Conservation (phyloP, 2,888 invertebrate genomes). For the Cataglyphis livida region DNA sequence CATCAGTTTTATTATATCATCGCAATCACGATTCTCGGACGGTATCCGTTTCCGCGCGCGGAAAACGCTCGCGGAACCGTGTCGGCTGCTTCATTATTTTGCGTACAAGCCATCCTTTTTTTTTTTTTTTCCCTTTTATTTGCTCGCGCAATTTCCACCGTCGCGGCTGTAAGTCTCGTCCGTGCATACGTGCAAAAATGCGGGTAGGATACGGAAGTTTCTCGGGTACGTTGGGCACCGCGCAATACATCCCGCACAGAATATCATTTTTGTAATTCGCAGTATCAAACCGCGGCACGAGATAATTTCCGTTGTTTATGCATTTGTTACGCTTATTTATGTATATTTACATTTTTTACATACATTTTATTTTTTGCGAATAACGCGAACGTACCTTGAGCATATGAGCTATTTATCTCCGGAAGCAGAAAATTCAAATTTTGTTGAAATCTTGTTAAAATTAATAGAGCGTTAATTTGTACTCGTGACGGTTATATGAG, state of each 20-base stretch:
- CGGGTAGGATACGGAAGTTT: neutral
- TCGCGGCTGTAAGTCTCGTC: conserved; percentile 34
- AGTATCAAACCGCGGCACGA: conserved; percentile 10
- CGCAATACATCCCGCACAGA: conserved; percentile 23
- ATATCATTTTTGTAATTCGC: conserved; percentile 15
- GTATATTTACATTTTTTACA: neutral
- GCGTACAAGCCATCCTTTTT: conserved; percentile 27
- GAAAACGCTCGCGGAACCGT: conserved; percentile 15
- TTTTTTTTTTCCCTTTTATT: neutral
- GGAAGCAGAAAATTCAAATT: conserved; percentile 4
- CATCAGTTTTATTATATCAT: conserved; percentile 14
- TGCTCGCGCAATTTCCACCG: conserved; percentile 30
- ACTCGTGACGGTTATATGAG: neutral
- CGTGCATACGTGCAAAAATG: conserved; percentile 39
- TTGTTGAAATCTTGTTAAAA: conserved; percentile 2
- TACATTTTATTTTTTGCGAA: conserved; percentile 1
- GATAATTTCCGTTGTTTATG: conserved; percentile 49
- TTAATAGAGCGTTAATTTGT: conserved; percentile 12
- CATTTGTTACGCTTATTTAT: conserved; percentile 18
- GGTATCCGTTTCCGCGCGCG: conserved; percentile 8
- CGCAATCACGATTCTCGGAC: conserved; percentile 30
- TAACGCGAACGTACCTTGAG: conserved; percentile 10
- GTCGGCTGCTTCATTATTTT: conserved; percentile 44
- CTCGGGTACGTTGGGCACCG: neutral
- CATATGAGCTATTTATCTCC: conserved; percentile 7